Base-by-base conservation (phyloP, 2,888 invertebrate species). In the Eurytoma californica region DNA sequence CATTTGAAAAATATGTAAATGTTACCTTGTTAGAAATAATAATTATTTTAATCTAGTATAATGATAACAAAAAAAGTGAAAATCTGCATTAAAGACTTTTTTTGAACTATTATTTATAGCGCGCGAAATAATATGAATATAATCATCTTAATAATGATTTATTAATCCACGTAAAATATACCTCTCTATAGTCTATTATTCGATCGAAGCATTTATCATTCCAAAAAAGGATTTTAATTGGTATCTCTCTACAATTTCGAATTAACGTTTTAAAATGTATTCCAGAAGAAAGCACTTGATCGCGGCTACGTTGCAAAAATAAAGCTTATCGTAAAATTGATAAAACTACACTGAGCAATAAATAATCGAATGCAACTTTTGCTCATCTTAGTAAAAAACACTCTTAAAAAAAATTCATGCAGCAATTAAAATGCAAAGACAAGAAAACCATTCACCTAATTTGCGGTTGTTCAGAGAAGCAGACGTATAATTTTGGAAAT, bases 151-250 rank as follows among this genome's bases (percentile, higher is more conserved):
- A 39, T 3, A 0, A 0, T 39, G 39, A 39, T 39, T 39, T 39
- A 39, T 39, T 39, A 0, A 7, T 39, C 39, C 7, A 7, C 39
- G 7, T 3, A 39, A 39, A 39, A 39, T 39, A 7, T 7, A 39
- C 4, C 39, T 7, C 39, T 14, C 28, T 60, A 24, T 20, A 14
- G 24, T 5, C 12, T 58, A 20, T 24, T 20, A 60, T 60, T 4
- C 13, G 14, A 13, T 3, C 53, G 14, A 53, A 53, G 1, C 53
- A 53, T 53, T 53, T 14, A 53, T 53, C 53, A 53, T n/a, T 53
- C 60, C 39, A 18, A 63, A 47, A 47, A 39, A 28, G 18, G 39
- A 63, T 39, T 47, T 63, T 18, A 63, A 63, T 63, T 18, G 16
- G 3, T n/a, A 24, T 24, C 24, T 13, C 20, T 24, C 58, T 28